Conservation (phyloP, 2,113 vertebrate species). For the Pavo muticus region DNA sequence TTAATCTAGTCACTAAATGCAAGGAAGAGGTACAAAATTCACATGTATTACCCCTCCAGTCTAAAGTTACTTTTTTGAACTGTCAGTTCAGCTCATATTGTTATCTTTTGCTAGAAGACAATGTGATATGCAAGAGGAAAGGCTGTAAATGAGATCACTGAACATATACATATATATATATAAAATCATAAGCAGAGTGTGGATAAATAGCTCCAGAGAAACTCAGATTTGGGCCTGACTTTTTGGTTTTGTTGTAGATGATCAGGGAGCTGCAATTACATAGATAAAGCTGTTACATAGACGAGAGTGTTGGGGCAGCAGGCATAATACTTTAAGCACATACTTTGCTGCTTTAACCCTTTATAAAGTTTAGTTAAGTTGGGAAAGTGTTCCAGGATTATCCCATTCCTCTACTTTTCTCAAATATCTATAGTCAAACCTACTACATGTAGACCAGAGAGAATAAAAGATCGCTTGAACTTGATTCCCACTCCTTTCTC, state of each 20-base stretch:
- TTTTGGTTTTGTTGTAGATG: background rate
- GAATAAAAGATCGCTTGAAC: background rate
- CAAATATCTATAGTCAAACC: background rate
- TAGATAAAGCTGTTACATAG: background rate
- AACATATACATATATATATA: background rate
- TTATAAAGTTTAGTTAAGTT: background rate
- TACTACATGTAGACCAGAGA: background rate
- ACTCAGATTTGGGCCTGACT: background rate
- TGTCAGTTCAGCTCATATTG: background rate
- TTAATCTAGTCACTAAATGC: background rate
- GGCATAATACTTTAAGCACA: background rate
- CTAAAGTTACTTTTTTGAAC: background rate
- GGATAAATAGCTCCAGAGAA: background rate
- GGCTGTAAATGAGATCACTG: background rate
- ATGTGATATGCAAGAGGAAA: background rate
- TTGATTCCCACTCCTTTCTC: background rate
- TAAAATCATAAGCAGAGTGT: background rate
- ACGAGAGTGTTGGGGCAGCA: background rate
- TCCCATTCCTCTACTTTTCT: background rate
- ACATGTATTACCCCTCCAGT: background rate
- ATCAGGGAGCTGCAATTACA: background rate
- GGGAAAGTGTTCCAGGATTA: background rate
- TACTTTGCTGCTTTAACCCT: background rate
- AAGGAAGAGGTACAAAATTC: background rate
- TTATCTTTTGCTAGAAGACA: background rate